Percentiles rank a stretch among this genome's conserved stretches.
These are phyloP conservation scores for Platycheirus albimanus DNA, from an alignment of 2,888 invertebrate species.

Conservation along the genomic window DNA sequence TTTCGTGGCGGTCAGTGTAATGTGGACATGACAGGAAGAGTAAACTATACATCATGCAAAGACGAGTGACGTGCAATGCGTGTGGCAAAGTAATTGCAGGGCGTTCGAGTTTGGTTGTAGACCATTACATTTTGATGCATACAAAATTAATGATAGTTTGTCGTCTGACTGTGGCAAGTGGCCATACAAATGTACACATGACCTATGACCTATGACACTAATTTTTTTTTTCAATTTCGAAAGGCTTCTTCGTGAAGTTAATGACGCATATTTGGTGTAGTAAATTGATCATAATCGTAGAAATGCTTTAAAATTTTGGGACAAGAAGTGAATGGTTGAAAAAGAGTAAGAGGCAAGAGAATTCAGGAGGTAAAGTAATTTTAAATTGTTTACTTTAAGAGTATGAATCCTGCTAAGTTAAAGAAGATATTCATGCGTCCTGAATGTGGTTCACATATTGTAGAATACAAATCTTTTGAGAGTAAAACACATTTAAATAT, in stretches of 20 bases:
- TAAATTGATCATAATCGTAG: too few relatives aligned
- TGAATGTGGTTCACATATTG: too few relatives aligned
- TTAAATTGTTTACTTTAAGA: too few relatives aligned
- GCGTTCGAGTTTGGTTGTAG: conserved; percentile 41
- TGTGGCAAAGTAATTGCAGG: conserved; percentile 42
- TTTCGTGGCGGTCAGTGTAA: conserved; percentile 38
- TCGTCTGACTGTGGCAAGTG: conserved; percentile 19
- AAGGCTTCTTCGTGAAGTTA: not conserved
- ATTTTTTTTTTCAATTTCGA: conserved; percentile 16
- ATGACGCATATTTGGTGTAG: conserved; percentile 16
- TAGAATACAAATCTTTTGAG: too few relatives aligned
- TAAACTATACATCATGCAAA: not conserved
- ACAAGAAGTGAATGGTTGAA: too few relatives aligned
- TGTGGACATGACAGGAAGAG: conserved; percentile 36
- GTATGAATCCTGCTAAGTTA: too few relatives aligned
- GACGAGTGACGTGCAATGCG: conserved; percentile 29
- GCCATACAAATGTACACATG: conserved; percentile 33
- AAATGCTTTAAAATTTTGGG: too few relatives aligned
- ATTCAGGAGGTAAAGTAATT: too few relatives aligned
- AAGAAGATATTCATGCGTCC: too few relatives aligned
- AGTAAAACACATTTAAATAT: too few relatives aligned
- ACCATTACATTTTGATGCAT: conserved; percentile 19
- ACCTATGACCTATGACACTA: conserved; percentile 36
- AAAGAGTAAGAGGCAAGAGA: too few relatives aligned
- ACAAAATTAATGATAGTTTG: conserved; percentile 37